Evolutionary conservation across 1,140 invertebrate species (phyloP).

Genomic region (Magallana gigas): DNA sequence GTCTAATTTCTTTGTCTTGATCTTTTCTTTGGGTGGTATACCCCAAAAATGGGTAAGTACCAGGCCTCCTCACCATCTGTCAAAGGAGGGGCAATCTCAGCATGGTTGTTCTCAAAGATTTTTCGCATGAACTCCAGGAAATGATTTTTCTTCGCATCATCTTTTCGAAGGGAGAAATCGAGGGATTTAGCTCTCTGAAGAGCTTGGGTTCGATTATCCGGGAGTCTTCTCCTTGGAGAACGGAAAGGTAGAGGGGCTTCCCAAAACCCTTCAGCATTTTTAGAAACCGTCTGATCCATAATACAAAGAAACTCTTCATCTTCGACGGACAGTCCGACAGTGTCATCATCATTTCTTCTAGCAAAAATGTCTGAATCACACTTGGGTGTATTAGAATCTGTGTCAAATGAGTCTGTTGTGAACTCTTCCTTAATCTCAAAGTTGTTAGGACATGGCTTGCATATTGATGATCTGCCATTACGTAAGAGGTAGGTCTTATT

Average conservation of each 20-base stretch:
- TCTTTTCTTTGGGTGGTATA: slow-evolving; percentile 58
- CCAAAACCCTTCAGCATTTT: too few species aligned
- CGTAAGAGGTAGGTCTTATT: slow-evolving; percentile 38
- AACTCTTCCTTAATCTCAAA: slow-evolving; percentile 27
- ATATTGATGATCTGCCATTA: neutral
- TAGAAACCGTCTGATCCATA: too few species aligned
- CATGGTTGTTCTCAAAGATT: slow-evolving; percentile 1
- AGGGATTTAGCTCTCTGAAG: too few species aligned
- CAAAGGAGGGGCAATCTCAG: slow-evolving; percentile 53
- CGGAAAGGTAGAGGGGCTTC: too few species aligned
- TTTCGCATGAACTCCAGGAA: too few species aligned
- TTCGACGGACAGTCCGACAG: too few species aligned
- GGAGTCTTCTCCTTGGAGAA: too few species aligned
- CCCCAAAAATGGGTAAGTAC: slow-evolving; percentile 56
- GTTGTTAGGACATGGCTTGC: neutral
- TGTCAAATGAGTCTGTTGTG: slow-evolving; percentile 51
- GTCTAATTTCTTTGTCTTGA: slow-evolving; percentile 23
- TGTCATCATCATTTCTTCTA: too few species aligned
- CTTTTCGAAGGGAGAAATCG: too few species aligned
- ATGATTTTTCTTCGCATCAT: too few species aligned
- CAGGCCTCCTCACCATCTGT: slow-evolving; percentile 50
- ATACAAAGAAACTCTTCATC: too few species aligned
- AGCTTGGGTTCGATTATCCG: too few species aligned
- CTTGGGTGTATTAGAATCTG: slow-evolving; percentile 54
- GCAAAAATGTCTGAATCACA: slow-evolving; percentile 24